These are phyloP conservation scores for Sternarchorhynchus goeldii DNA, from an alignment of 2,797 vertebrate genomes.

Conservation along the genomic window DNA sequence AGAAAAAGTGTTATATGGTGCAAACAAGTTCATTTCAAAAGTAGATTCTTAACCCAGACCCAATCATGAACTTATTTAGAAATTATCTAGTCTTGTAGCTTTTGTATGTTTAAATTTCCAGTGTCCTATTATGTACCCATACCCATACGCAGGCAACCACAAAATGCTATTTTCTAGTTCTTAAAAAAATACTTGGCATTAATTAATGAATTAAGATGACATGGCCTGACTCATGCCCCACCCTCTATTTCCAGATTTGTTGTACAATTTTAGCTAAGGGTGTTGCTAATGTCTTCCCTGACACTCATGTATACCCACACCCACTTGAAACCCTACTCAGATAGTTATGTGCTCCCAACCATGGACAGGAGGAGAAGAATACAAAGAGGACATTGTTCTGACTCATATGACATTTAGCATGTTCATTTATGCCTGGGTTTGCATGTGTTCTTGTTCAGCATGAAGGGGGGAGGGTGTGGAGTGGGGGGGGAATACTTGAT, in stretches of 20 bases:
- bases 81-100: too few species aligned
- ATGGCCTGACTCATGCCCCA: neutral
- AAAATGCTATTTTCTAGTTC: too few species aligned
- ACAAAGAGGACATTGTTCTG: neutral
- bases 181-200: too few species aligned
- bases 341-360: neutral
- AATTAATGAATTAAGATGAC: neutral
- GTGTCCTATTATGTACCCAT: too few species aligned
- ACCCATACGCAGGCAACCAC: too few species aligned
- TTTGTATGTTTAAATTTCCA: too few species aligned
- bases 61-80: too few species aligned
- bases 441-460: conserved; percentile 6
- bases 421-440: conserved; percentile 24
- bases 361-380: neutral
- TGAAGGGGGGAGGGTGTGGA: neutral
- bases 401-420: conserved; percentile 43
- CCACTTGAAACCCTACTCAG: neutral
- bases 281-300: conserved; percentile 10
- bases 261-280: conserved; percentile 18
- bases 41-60: too few species aligned
- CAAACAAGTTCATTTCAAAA: too few species aligned
- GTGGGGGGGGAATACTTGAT: conserved; percentile 30
- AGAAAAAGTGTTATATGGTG: too few species aligned
- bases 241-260: conserved; percentile 13
- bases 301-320: neutral